phyloP scores from a whole-genome alignment of 1,140 invertebrate genomes.

The Grapholita molesta region DNA sequence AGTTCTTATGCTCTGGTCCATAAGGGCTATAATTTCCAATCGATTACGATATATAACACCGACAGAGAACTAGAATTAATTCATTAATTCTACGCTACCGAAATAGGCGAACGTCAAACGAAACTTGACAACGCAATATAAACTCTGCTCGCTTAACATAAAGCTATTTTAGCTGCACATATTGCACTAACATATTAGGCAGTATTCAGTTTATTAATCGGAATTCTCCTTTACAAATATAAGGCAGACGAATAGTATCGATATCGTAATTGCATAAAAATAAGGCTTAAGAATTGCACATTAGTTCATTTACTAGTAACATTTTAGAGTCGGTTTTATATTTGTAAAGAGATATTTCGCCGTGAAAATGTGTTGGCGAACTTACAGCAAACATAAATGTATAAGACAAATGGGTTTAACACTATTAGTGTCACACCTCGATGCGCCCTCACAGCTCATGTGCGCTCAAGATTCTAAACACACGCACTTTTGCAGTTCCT shows the following conservation, averaged over 20 bases:
- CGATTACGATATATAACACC: conserved; percentile 15
- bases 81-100: conserved; percentile 17
- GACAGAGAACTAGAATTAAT: conserved; percentile 1
- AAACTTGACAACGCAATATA: conserved; percentile 13
- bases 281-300: conserved; percentile 9
- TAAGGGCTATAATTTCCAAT: conserved; percentile 11
- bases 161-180: conserved; percentile 21
- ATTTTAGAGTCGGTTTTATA: background rate
- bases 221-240: conserved; percentile 1
- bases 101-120: conserved; percentile 1
- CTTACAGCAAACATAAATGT: conserved; percentile 28
- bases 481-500: too few relatives aligned
- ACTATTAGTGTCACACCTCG: conserved; percentile 37
- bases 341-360: conserved; percentile 7
- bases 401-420: conserved; percentile 28
- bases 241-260: background rate
- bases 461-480: background rate
- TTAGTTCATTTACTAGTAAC: background rate
- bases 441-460: background rate
- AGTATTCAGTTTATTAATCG: conserved; percentile 20
- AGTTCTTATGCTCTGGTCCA: conserved; percentile 10
- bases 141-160: conserved; percentile 16
- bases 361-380: background rate
- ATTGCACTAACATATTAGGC: conserved; percentile 20
- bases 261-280: background rate